phyloP scores from a whole-genome alignment of 2,113 vertebrate genomes.

The Potamarius usumacintae region DNA sequence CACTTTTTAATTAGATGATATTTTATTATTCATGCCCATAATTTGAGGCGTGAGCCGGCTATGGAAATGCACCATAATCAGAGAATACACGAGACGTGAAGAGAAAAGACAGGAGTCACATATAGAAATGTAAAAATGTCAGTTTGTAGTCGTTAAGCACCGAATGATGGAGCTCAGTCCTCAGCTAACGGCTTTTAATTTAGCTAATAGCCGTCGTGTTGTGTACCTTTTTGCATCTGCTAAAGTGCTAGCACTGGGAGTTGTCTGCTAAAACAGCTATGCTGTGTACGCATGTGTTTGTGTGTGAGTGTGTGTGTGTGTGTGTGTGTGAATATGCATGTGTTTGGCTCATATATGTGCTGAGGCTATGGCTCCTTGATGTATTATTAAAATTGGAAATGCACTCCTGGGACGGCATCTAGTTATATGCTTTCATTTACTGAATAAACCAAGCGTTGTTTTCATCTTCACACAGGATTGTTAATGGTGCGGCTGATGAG shows the following conservation, averaged over 20 bases:
- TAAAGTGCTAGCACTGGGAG: conserved; percentile 93
- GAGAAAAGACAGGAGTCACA: conserved; percentile 36
- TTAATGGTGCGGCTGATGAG: conserved; percentile 99
- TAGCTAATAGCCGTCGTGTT: conserved; percentile 99
- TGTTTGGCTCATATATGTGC: conserved; percentile 97
- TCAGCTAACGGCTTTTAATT: conserved; percentile 95
- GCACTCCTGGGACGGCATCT: conserved; percentile 97
- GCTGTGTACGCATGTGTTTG: conserved; percentile 75
- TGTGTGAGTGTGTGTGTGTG: conserved; percentile 43
- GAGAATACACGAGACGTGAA: conserved; percentile 51
- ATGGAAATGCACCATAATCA: conserved; percentile 57
- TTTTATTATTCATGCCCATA: conserved; percentile 99
- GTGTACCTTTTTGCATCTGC: conserved; percentile 98
- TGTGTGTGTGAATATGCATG: conserved; percentile 68
- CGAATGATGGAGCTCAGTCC: conserved; percentile 74
- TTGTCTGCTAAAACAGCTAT: conserved; percentile 82
- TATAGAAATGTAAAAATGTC: conserved; percentile 76
- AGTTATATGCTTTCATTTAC: conserved; percentile 99
- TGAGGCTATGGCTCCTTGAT: conserved; percentile 93
- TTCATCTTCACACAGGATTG: conserved; percentile 99
- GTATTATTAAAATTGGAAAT: conserved; percentile 99
- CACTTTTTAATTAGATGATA: conserved; percentile 99
- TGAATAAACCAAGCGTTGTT: conserved; percentile 99
- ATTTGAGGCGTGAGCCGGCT: conserved; percentile 88
- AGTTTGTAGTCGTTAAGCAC: conserved; percentile 77